Evolutionary conservation across 2,113 vertebrate genomes (phyloP), one percentile per base, ranked within the genome.

Genomic region (Montifringilla adamsi): DNA sequence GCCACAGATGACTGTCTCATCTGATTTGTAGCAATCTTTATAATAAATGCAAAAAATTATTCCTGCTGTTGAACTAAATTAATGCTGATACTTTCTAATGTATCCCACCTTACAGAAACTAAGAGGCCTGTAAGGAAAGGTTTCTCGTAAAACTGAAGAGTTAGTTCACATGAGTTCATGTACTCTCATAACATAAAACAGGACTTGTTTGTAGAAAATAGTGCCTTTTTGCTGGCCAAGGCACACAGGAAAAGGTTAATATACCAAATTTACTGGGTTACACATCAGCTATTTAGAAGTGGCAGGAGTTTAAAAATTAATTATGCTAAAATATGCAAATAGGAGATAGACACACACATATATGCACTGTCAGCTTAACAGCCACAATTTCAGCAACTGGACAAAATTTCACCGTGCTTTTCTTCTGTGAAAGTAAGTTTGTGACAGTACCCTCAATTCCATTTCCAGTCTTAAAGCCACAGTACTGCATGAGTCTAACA

Each of bases 301-400:
- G 72, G 52, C 43, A 66, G 26, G 33, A 77, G 8, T 12, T 35
- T 12, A 35, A 85, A 43, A 60, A 27, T 35, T 53, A 85, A 78
- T 82, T 35, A 47, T 15, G 27, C 46, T 89, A 74, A 74, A 53
- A 52, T 44, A 74, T 39, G 50, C 37, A 55, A 20, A 64, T 2
- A 47, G 59, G 10, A 24, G 30, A 35, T 4, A 64, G 31, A 63
- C 28, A 59, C 0, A 0, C 3, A 12, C 23, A 13, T 28, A 33
- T 8, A 18, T 21, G 31, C 11, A 60, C 59, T 58, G 44, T 62
- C 37, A 70, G 46, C 37, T 56, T 37, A 87, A 66, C 14, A 53
- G 31, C 27, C 39, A 31, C 3, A 0, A 47, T 79, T 22, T 13
- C 28, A 33, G 43, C 31, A 75, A 43, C 18, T 1, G 3, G 47